A percentile compares a stretch with the other conserved stretches of the same genome.
phyloP scores from a whole-genome alignment of 1,140 invertebrate genomes.

The Colletes gigas region DNA sequence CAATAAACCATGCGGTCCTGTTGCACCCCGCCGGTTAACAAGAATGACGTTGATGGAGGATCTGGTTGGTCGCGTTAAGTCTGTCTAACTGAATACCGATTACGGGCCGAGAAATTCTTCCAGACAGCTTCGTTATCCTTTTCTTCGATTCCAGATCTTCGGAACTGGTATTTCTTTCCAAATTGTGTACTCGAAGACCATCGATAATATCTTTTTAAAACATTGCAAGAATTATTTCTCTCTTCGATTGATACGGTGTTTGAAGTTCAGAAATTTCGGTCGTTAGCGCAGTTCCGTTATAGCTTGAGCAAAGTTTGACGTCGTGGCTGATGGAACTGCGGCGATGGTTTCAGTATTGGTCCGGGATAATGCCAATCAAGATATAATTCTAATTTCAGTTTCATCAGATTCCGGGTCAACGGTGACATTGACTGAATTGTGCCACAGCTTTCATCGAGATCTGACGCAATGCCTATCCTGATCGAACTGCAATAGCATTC shows the following conservation, averaged over 20 bases:
- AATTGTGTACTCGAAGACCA: no score
- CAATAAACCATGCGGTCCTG: conserved; percentile 53
- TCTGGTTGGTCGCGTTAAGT: conserved; percentile 14
- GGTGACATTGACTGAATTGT: neutral
- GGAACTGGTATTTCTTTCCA: no score
- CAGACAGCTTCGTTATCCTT: neutral
- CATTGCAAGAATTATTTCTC: no score
- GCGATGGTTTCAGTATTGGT: neutral
- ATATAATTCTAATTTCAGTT: conserved; percentile 13
- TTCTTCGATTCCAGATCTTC: neutral
- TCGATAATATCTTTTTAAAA: no score
- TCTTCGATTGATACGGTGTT: no score
- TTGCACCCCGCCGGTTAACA: conserved; percentile 46
- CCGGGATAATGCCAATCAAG: neutral
- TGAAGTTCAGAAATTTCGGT: neutral
- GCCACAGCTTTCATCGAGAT: neutral
- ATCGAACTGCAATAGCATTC: neutral
- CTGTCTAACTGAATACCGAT: conserved; percentile 33
- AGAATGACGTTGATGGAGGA: conserved; percentile 64
- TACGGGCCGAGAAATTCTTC: conserved; percentile 21
- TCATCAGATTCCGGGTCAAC: neutral
- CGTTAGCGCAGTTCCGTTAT: neutral
- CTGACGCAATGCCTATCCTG: no score
- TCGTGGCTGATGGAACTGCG: neutral
- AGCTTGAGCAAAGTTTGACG: neutral